Evolutionary conservation across 2,888 invertebrate species (phyloP).

Genomic region (Amblyjoppa proteus): DNA sequence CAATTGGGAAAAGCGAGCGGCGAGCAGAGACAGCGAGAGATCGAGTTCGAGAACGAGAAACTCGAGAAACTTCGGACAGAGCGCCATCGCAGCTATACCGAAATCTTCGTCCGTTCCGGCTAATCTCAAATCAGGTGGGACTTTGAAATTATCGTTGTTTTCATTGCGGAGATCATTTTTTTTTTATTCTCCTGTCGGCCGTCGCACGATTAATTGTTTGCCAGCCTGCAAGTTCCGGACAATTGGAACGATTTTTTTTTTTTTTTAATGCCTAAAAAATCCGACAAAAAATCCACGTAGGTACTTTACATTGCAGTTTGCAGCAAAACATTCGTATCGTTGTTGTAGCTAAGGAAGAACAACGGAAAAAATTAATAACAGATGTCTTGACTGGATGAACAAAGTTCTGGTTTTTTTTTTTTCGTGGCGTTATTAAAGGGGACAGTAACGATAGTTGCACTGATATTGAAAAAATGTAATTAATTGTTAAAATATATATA

Average conservation of each 20-base stretch:
- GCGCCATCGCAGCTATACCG: slow-evolving; percentile 49
- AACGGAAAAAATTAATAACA: too few species aligned
- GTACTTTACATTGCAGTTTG: too few species aligned
- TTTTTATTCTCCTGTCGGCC: neutral
- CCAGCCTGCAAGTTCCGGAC: too few species aligned
- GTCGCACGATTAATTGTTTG: too few species aligned
- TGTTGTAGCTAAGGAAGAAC: too few species aligned
- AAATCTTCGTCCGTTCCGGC: slow-evolving; percentile 78
- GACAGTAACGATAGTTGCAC: neutral
- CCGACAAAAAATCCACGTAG: too few species aligned
- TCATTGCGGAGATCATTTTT: neutral
- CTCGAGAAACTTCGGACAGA: slow-evolving; percentile 38
- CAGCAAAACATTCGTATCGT: too few species aligned
- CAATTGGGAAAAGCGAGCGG: slow-evolving; percentile 67
- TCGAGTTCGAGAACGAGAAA: slow-evolving; percentile 55
- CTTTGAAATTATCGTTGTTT: neutral
- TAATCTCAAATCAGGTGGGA: slow-evolving; percentile 77
- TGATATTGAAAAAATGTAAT: neutral
- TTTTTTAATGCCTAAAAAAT: neutral
- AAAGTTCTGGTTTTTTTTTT: neutral
- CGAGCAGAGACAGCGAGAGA: slow-evolving; percentile 51
- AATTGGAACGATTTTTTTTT: neutral
- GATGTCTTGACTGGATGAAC: too few species aligned
- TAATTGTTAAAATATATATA: too few species aligned
- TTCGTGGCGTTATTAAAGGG: neutral